Conservation (phyloP, 2,113 vertebrate genomes). For the Epinephelus moara region DNA sequence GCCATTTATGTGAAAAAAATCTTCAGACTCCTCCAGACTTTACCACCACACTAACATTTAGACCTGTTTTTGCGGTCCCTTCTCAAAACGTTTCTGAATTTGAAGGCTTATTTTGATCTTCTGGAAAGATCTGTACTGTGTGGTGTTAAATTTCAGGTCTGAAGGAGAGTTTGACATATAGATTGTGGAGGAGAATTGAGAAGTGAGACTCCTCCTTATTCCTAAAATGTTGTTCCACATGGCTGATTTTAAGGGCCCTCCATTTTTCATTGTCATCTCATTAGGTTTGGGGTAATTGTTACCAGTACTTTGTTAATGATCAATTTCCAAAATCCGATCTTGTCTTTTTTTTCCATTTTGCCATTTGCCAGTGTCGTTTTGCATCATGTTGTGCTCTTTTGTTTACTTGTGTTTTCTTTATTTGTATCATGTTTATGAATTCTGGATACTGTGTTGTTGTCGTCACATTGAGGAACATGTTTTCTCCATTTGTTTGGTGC, state of each 20-base stretch:
- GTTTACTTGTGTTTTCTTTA: too few species aligned
- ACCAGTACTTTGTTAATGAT: neutral
- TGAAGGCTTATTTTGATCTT: neutral
- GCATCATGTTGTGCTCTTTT: neutral
- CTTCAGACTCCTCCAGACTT: neutral
- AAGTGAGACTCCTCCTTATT: neutral
- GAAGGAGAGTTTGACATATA: neutral
- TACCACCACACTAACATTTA: neutral
- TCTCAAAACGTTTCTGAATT: neutral
- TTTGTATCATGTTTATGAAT: neutral
- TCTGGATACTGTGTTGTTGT: neutral
- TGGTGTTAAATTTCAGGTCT: neutral
- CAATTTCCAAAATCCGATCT: neutral
- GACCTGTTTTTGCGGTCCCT: neutral
- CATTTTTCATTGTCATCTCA: neutral
- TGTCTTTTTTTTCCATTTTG: neutral
- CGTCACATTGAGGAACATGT: neutral
- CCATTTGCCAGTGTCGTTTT: neutral
- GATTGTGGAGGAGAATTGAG: neutral
- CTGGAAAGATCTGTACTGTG: neutral
- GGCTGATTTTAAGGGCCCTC: neutral
- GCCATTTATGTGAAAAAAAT: constrained; percentile 1
- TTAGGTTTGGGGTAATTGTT: neutral
- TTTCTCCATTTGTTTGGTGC: neutral
- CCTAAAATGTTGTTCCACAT: neutral